A percentile compares a stretch with the other conserved stretches of the same genome.
Conservation (phyloP, 2,113 vertebrate species). For the Muntiacus muntjak region DNA sequence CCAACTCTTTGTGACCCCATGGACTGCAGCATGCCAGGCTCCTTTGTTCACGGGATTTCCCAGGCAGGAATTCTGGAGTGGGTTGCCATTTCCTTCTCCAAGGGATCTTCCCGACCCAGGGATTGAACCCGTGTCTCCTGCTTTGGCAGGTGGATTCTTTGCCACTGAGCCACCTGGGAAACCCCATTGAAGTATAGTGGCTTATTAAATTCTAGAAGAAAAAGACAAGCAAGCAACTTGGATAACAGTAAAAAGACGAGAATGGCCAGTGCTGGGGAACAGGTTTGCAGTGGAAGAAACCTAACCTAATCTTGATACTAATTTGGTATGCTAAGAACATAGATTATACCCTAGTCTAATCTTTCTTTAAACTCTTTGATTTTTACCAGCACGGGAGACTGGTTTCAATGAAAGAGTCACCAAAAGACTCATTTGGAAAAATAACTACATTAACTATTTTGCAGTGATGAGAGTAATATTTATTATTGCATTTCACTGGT, state of each 20-base stretch:
- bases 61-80: neutral
- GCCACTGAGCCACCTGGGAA: neutral
- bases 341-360: neutral
- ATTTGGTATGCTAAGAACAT: neutral
- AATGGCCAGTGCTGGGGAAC: neutral
- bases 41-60: neutral
- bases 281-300: neutral
- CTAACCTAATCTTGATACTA: neutral
- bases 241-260: neutral
- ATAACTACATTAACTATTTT: neutral
- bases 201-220: neutral
- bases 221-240: neutral
- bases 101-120: neutral
- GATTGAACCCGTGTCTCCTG: neutral
- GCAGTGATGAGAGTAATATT: neutral
- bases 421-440: constrained; percentile 17
- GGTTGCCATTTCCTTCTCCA: neutral
- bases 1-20: neutral
- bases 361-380: neutral
- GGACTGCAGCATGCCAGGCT: neutral
- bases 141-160: neutral
- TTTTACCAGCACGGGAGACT: neutral
- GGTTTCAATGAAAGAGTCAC: neutral
- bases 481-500: constrained; percentile 9
- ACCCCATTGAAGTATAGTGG: neutral